Percentiles rank a stretch among this genome's conserved stretches.
Evolutionary conservation across 2,797 vertebrate species (phyloP).

Genomic region (Poecilia wingei): DNA sequence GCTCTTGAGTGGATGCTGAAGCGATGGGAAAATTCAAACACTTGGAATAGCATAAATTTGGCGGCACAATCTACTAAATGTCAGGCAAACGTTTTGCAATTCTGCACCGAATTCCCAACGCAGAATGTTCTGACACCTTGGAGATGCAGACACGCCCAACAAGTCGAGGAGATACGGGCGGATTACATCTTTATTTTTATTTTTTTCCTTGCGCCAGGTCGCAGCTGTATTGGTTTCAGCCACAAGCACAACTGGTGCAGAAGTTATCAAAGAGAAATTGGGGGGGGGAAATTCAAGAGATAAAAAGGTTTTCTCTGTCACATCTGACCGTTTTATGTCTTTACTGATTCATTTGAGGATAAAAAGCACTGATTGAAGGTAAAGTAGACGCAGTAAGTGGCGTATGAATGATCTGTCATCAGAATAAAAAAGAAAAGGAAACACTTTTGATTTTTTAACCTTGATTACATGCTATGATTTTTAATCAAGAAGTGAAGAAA

Average conservation of each 20-base stretch:
- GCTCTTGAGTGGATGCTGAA: constrained; percentile 7
- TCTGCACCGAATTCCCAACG: neutral
- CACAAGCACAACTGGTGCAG: neutral
- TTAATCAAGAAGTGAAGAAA: neutral
- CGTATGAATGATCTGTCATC: neutral
- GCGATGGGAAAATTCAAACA: neutral
- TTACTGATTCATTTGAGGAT: neutral
- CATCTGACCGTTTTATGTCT: neutral
- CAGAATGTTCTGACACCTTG: neutral
- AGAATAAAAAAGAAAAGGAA: neutral
- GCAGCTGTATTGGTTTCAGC: neutral
- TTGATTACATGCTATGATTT: neutral
- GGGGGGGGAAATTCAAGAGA: neutral
- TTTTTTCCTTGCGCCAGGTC: neutral
- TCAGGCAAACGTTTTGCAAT: neutral
- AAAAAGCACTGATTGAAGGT: neutral
- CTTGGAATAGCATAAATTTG: neutral
- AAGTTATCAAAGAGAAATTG: neutral
- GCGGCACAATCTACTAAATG: neutral
- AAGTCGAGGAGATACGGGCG: neutral
- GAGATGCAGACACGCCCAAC: neutral
- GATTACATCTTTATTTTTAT: neutral
- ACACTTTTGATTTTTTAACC: neutral
- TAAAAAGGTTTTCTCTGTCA: neutral
- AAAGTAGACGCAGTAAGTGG: no score